A percentile compares a stretch with the other conserved stretches of the same genome.
phyloP scores from a whole-genome alignment of 1,140 invertebrate species.

The Brachionus koreanus region DNA sequence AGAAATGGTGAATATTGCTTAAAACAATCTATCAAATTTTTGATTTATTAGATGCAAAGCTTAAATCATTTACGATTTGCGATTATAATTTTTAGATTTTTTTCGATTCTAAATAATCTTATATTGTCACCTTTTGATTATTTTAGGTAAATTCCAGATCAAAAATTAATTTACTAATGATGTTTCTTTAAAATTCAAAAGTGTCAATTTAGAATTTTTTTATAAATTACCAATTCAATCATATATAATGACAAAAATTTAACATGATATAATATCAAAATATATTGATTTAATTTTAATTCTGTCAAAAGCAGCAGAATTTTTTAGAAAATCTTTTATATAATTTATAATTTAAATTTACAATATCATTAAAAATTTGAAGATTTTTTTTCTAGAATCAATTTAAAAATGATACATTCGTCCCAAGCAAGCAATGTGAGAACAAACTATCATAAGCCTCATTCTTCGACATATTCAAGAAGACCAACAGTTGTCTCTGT shows the following conservation, averaged over 20 bases:
- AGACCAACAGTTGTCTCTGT: not conserved
- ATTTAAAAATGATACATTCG: not conserved
- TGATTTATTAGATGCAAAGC: too few species aligned
- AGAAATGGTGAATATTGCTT: too few species aligned
- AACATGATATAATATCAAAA: not conserved
- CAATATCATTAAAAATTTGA: not conserved
- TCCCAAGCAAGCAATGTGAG: not conserved
- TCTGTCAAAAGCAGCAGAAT: not conserved
- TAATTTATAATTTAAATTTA: not conserved
- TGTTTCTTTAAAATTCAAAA: too few species aligned
- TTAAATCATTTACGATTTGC: too few species aligned
- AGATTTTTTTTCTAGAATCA: not conserved
- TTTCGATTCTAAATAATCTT: not conserved
- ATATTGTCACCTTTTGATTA: not conserved
- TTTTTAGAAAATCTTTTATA: not conserved
- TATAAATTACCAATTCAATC: not conserved
- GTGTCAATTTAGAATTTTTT: not conserved
- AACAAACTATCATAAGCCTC: not conserved
- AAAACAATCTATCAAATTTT: too few species aligned
- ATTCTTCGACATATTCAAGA: not conserved
- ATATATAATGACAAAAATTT: not conserved
- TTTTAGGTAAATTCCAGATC: too few species aligned
- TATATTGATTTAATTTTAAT: not conserved
- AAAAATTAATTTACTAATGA: too few species aligned
- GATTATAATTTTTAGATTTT: too few species aligned